These are phyloP conservation scores for Lerema accius DNA, from an alignment of 1,140 invertebrate species.

Conservation along the genomic window DNA sequence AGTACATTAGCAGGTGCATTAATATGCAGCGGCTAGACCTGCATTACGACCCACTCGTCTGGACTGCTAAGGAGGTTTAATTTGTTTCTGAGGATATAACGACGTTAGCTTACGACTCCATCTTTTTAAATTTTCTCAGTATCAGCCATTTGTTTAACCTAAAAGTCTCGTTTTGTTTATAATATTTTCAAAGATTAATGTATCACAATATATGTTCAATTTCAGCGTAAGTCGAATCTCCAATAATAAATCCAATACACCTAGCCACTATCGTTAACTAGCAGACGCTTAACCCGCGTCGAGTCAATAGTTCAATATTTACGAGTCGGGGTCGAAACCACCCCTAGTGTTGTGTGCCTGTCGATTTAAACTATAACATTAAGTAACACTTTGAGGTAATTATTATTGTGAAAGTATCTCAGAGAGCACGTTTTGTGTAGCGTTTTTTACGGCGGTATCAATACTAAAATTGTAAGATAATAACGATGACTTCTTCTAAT, in stretches of 20 bases:
- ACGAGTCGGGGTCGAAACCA: conserved; percentile 54
- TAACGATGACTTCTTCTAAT: too few relatives aligned
- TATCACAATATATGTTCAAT: too few relatives aligned
- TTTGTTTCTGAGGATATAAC: conserved; percentile 37
- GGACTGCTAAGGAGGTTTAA: conserved; percentile 46
- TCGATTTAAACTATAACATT: neutral
- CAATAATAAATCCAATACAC: conserved; percentile 24
- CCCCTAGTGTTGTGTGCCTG: conserved; percentile 39
- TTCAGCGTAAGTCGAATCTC: conserved; percentile 2
- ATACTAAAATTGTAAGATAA: too few relatives aligned
- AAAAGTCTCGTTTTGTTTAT: too few relatives aligned
- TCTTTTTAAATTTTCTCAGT: too few relatives aligned
- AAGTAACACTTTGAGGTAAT: conserved; percentile 1
- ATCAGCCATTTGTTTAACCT: too few relatives aligned
- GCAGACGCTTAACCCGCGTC: conserved; percentile 52
- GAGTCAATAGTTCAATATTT: conserved; percentile 74
- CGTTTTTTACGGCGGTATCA: too few relatives aligned
- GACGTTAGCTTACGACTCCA: too few relatives aligned
- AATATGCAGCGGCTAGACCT: conserved; percentile 37
- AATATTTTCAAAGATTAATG: too few relatives aligned
- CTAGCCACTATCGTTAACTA: conserved; percentile 59
- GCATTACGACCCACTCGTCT: conserved; percentile 42
- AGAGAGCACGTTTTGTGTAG: too few relatives aligned
- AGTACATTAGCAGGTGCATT: conserved; percentile 39
- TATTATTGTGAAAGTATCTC: too few relatives aligned